Evolutionary conservation across 2,113 vertebrate species (phyloP).

Genomic region (Catagonus wagneri): DNA sequence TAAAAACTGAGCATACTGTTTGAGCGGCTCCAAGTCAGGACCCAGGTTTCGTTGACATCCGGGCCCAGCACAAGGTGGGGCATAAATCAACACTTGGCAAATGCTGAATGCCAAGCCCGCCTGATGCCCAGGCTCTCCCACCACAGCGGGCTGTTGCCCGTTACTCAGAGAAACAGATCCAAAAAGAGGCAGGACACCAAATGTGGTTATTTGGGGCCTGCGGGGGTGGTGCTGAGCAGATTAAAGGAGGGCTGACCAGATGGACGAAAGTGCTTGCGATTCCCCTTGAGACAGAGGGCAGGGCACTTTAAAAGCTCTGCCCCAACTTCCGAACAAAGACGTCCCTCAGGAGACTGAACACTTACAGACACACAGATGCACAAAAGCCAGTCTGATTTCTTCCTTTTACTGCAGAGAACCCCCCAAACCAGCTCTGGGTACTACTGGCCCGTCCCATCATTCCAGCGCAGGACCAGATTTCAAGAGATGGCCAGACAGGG

Average conservation of each 20-base stretch:
- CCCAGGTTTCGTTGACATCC: background rate
- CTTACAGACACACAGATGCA: background rate
- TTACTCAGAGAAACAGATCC: background rate
- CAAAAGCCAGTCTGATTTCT: background rate
- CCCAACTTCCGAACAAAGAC: background rate
- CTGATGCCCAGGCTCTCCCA: background rate
- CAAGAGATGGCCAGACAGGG: background rate
- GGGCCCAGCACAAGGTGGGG: too few relatives aligned
- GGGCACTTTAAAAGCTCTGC: background rate
- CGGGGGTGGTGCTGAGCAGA: rapidly evolving
- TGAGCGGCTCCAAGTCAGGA: background rate
- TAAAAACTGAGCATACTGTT: background rate
- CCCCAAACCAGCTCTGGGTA: background rate
- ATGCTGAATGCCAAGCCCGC: background rate
- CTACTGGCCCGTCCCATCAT: background rate
- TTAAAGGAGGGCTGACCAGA: background rate
- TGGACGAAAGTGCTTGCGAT: background rate
- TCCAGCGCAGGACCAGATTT: background rate
- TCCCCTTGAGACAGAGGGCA: background rate
- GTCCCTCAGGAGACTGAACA: background rate
- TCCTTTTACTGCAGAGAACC: background rate
- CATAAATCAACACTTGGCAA: background rate
- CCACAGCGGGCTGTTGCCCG: rapidly evolving
- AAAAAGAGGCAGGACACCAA: background rate
- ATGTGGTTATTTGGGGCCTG: background rate